Conservation (phyloP, 1,140 invertebrate genomes). For the Apis cerana region DNA sequence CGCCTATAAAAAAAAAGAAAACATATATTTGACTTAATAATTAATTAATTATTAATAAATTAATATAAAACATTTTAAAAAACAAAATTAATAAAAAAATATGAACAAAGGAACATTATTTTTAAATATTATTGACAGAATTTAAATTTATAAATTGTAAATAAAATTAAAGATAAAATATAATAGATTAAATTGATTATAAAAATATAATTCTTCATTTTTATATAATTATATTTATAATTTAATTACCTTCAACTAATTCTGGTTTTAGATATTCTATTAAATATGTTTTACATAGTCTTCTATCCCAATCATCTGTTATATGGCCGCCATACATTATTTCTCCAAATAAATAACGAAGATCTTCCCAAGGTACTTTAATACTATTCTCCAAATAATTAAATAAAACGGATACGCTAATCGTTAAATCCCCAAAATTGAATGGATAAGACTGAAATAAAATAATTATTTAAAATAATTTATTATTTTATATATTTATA, state of each 20-base stretch:
- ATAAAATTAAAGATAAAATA: not conserved
- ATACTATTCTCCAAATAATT: slow-evolving; percentile 96
- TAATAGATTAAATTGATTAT: not conserved
- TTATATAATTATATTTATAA: not conserved
- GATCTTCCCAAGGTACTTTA: slow-evolving; percentile 95
- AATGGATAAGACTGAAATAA: slow-evolving; percentile 84
- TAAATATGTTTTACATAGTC: slow-evolving; percentile 93
- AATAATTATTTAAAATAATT: slow-evolving; percentile 2
- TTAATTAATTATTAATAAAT: not conserved
- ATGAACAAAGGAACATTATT: too few relatives aligned
- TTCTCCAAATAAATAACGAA: slow-evolving; percentile 96
- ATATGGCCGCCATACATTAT: slow-evolving; percentile 99
- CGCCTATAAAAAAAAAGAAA: slow-evolving; percentile 76
- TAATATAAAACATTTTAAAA: not conserved
- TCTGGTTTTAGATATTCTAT: slow-evolving; percentile 93
- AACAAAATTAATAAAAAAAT: too few relatives aligned
- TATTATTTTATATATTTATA: not conserved
- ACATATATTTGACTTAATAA: not conserved
- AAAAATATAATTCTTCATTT: not conserved
- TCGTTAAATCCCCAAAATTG: slow-evolving; percentile 94
- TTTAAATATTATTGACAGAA: too few relatives aligned
- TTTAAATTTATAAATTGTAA: too few relatives aligned
- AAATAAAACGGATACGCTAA: slow-evolving; percentile 94
- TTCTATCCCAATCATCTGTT: slow-evolving; percentile 97
- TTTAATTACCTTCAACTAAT: slow-evolving; percentile 85